Conservation (phyloP, 1,140 invertebrate genomes). For the Listronotus oregonensis region DNA sequence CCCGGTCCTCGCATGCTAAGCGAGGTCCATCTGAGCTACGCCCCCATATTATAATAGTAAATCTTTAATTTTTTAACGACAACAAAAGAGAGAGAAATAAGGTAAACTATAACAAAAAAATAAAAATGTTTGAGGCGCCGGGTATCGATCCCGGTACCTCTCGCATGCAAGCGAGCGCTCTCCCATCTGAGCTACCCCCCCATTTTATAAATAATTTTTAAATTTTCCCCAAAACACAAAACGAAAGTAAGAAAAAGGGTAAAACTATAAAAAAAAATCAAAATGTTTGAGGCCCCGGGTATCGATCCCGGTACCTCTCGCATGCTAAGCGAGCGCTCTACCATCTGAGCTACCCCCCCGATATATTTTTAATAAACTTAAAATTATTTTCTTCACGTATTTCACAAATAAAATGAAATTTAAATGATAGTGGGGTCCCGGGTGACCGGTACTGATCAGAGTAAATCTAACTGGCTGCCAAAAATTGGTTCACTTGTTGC, state of each 20-base stretch:
- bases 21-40: no score
- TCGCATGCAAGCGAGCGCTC: slow-evolving; percentile 51
- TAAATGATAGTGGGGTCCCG: no score
- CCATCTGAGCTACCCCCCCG: slow-evolving; percentile 51
- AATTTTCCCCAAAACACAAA: no score
- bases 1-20: no score
- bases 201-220: slow-evolving; percentile 5
- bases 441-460: no score
- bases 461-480: no score
- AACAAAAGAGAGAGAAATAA: not conserved
- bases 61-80: not conserved
- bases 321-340: slow-evolving; percentile 54
- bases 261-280: no score
- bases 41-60: slow-evolving; percentile 24
- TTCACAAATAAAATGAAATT: no score
- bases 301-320: slow-evolving; percentile 54
- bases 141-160: slow-evolving; percentile 53
- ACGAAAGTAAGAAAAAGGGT: not conserved
- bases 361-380: no score
- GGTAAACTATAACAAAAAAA: not conserved
- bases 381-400: no score
- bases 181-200: slow-evolving; percentile 51
- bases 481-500: no score
- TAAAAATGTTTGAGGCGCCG: slow-evolving; percentile 45
- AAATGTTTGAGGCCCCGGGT: slow-evolving; percentile 42